Conservation (phyloP, 2,797 vertebrate species). For the Cephalopachus bancanus region DNA sequence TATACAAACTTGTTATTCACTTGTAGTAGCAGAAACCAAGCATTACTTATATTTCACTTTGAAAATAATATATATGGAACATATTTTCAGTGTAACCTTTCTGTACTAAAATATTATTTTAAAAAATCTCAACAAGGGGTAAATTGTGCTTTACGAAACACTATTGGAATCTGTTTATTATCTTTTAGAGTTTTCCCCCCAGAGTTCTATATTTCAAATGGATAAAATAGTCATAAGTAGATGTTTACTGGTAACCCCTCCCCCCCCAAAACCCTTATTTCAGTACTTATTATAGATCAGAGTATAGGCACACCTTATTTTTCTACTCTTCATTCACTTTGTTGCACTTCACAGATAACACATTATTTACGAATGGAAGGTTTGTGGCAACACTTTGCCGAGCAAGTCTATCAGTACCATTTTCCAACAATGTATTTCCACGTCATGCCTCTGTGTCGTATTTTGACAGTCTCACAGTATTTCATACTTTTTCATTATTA, state of each 20-base stretch:
- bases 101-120: not conserved
- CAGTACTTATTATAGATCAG: not conserved
- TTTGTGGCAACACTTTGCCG: not conserved
- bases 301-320: not conserved
- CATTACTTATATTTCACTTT: not conserved
- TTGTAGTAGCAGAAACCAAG: not conserved
- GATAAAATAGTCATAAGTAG: not conserved
- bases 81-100: not conserved
- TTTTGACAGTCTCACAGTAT: not conserved
- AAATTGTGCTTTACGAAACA: not conserved
- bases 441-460: not conserved
- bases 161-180: not conserved
- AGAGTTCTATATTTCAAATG: not conserved
- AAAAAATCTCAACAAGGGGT: not conserved
- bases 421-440: not conserved
- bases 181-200: not conserved
- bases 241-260: not conserved
- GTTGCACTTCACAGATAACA: not conserved
- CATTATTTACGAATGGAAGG: not conserved
- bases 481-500: not conserved
- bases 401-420: not conserved
- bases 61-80: not conserved
- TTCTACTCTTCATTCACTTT: not conserved
- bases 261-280: not conserved
- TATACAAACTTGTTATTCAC: not conserved